Conservation (phyloP, 92 coral and sea anemone genomes). For the Muricea muricata region DNA sequence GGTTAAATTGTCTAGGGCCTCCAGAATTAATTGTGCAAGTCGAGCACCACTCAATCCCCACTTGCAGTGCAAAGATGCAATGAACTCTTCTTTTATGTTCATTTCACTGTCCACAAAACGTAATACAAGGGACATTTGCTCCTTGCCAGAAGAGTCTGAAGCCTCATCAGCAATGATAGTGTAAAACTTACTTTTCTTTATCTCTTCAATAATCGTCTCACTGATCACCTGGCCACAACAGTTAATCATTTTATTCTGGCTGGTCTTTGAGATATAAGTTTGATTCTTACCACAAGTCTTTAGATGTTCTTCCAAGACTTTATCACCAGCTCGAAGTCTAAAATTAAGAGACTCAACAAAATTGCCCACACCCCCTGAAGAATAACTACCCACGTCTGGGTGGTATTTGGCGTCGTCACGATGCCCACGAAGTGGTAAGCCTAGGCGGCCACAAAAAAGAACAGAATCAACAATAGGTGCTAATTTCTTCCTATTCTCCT, state of each 20-base stretch:
- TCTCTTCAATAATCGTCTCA: not conserved
- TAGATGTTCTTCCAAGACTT: constrained; percentile 18
- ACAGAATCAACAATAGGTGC: not conserved
- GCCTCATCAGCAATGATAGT: constrained; percentile 45
- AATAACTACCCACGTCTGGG: not conserved
- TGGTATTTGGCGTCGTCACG: constrained; percentile 32
- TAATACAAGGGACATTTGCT: constrained; percentile 12
- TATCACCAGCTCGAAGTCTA: constrained; percentile 45
- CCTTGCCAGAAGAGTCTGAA: not conserved
- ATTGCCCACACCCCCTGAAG: constrained; percentile 11
- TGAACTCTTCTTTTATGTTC: constrained; percentile 21
- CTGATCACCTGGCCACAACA: constrained; percentile 32
- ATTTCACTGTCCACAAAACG: constrained; percentile 13
- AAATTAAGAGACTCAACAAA: constrained; percentile 42
- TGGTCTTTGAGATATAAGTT: constrained; percentile 27
- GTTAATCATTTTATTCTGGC: constrained; percentile 8
- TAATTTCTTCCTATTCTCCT: not conserved
- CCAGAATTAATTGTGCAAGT: not conserved
- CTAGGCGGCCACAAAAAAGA: constrained; percentile 19
- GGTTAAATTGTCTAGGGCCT: not conserved
- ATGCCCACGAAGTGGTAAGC: constrained; percentile 16
- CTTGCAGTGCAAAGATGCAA: constrained; percentile 14
- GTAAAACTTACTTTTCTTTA: constrained; percentile 4
- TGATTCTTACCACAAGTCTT: constrained; percentile 26
- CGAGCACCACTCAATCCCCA: constrained; percentile 23